Base-by-base conservation (phyloP, 1,140 invertebrate genomes). In the Thaumatotibia leucotreta region DNA sequence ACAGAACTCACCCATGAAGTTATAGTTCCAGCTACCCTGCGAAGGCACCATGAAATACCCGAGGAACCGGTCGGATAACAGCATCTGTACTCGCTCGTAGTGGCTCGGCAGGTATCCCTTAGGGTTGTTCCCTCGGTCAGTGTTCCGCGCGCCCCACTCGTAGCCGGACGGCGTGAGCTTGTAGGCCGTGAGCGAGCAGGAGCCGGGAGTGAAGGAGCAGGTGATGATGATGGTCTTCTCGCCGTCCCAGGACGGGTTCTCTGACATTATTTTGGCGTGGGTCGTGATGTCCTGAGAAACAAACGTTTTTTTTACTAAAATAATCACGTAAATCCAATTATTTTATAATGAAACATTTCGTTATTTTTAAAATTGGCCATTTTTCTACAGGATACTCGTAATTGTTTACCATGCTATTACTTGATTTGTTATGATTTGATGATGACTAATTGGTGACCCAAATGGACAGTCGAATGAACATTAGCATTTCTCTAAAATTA, bases 1-100 rank as follows among this genome's bases (percentile, higher is more conserved):
- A n/a, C n/a, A n/a, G n/a, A n/a, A 88, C 93, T 92, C 88, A 97
- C 98, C 99, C 98, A 99, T 99, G 81, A 99, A 99, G 87, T 99
- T 99, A 83, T 99, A 99, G 92, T 99, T 99, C 99, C 99, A 99
- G 22, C 98, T 99, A 29, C 97, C 96, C 91, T 99, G 97, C 24
- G 95, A 93, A 0, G 99, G 99, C 49, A 99, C 97, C 99, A 99
- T 99, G 87, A 99, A 99, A 92, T 99, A 99, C 10, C 99, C 99
- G 4, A 99, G 94, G 92, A 99, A 99, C 70, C 98, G 93, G 89
- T 99, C 98, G 0, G 98, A 99, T 20, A 99, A 91, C 69, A 99
- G 88, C 98, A 99, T 99, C 92, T 99, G 98, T n/a, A 99, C 98
- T 77, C 98, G 97, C 81, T 99, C 98, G 78, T 99, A 99, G 85